Base-by-base conservation (phyloP, 1,140 invertebrate genomes). In the Cherax quadricarinatus region DNA sequence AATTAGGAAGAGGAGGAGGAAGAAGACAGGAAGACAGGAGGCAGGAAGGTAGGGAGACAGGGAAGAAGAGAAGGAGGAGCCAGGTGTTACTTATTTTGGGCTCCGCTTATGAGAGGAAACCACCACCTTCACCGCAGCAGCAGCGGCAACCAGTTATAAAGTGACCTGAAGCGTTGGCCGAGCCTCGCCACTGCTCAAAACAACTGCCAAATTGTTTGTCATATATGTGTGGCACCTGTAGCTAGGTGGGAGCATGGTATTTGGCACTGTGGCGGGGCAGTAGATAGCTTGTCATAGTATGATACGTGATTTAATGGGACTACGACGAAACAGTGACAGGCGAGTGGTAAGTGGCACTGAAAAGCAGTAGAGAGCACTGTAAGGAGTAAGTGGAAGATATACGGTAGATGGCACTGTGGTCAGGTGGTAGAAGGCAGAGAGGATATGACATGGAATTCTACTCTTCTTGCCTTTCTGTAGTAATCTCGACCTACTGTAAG, bases 21-120 rank as follows among this genome's bases (percentile, higher is more conserved):
- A 53, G 21, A 14, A 57, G 53, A 57, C 6, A 57, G 53, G 53
- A 9, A 57, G 53, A 14, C 70, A 18, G 7, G 73, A 48, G n/a
- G 5, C 10, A 21, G 51, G 12, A 14, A 7, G n/a, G 51, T 6
- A 24, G 51, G 48, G 14, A 41, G 73, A 75, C 7, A 48, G 7
- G 49, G 7, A 53, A 3, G 80, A 51, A 48, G 41, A n/a, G 10
- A 21, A 78, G 53, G 86, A 88, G 75, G 75, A 88, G 78, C 86
- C 86, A 88, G 86, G 86, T 88, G 86, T 78, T 88, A 88, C 86
- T 88, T 88, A 88, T 88, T 88, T 88, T 88, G 86, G 86, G 86
- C 86, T 18, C 24, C 75, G 75, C 86, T 81, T 88, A 88, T 88
- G 86, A 88, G 86, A 53, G 86, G 86, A 78, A 88, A 88, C 86